phyloP scores from a whole-genome alignment of 1,140 invertebrate genomes.

The Brachystomella parvula region DNA sequence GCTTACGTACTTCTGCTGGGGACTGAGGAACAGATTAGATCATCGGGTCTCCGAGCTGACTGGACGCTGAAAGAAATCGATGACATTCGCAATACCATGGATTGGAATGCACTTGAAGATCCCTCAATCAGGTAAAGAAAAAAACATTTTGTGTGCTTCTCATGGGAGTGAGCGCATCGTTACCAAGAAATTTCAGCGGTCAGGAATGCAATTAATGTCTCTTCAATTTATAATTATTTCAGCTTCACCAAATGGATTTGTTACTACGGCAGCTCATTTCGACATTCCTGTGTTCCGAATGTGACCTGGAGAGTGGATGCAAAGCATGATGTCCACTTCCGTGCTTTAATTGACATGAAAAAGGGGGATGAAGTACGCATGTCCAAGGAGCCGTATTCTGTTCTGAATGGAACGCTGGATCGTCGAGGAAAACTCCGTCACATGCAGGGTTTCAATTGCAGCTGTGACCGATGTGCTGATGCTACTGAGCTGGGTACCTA shows the following conservation, averaged over 20 bases:
- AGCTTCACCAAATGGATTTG: neutral
- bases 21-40: too few species aligned
- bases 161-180: too few species aligned
- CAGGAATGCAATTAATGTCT: too few species aligned
- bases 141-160: too few species aligned
- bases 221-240: too few species aligned
- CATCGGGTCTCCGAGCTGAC: too few species aligned
- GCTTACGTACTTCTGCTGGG: too few species aligned
- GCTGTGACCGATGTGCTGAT: conserved; percentile 57
- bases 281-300: neutral
- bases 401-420: conserved; percentile 54
- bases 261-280: neutral
- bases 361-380: neutral
- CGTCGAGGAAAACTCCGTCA: conserved; percentile 54
- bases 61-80: too few species aligned
- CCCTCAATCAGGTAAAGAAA: too few species aligned
- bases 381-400: neutral
- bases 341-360: neutral
- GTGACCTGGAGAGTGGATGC: neutral
- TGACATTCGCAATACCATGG: too few species aligned
- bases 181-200: too few species aligned
- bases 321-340: neutral
- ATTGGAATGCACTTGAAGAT: too few species aligned
- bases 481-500: conserved; percentile 57
- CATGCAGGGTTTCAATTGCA: conserved; percentile 65